phyloP scores from a whole-genome alignment of 2,113 vertebrate species.

The Dolichotis patagonum region DNA sequence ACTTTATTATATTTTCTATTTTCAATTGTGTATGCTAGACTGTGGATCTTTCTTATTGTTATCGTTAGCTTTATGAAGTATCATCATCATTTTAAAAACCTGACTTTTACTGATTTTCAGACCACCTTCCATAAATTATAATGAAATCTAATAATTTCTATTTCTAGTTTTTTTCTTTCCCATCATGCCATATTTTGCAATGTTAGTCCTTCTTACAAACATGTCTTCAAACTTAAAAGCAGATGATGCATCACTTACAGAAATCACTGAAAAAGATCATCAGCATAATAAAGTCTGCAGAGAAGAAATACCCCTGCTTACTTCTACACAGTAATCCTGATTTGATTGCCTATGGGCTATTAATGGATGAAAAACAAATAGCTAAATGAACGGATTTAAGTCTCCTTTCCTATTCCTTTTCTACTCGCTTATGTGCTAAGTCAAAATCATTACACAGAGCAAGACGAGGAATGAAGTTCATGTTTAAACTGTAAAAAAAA shows the following conservation, averaged over 20 bases:
- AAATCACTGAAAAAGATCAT: neutral
- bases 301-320: slow-evolving; percentile 29
- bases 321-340: slow-evolving; percentile 26
- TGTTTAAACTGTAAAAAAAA: neutral
- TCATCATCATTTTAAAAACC: neutral
- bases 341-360: neutral
- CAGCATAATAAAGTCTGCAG: neutral
- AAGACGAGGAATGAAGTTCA: slow-evolving; percentile 7
- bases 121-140: neutral
- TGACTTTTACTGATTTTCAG: slow-evolving; percentile 28
- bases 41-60: slow-evolving; percentile 1
- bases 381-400: slow-evolving; percentile 25
- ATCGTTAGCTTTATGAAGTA: slow-evolving; percentile 3
- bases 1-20: slow-evolving; percentile 44
- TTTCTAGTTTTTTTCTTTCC: neutral
- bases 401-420: neutral
- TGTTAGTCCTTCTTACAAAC: neutral
- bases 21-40: neutral
- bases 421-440: slow-evolving; percentile 29
- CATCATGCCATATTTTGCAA: neutral
- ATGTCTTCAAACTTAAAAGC: neutral
- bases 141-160: neutral
- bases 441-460: neutral
- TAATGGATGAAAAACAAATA: slow-evolving; percentile 30
- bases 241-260: neutral